Evolutionary conservation across 2,888 invertebrate genomes (phyloP).

Genomic region (Hirtodrosophila trivittata): DNA sequence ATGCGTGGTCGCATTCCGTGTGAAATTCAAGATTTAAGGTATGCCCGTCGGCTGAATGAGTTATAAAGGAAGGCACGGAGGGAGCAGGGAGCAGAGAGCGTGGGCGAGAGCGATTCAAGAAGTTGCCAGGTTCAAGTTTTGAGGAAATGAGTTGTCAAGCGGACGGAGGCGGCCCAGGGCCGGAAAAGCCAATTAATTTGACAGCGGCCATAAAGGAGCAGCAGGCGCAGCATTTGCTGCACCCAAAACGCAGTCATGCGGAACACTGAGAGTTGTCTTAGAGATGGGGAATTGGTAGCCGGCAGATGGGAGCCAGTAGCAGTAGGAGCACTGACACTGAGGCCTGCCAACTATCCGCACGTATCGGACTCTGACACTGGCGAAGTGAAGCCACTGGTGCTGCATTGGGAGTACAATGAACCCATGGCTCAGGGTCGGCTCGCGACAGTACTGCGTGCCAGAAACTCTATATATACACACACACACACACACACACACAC

Average conservation of each 20-base stretch:
- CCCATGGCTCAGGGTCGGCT: conserved; percentile 26
- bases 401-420: conserved; percentile 50
- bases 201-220: conserved; percentile 62
- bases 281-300: conserved; percentile 2
- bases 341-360: conserved; percentile 13
- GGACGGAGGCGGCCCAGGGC: conserved; percentile 25
- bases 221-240: conserved; percentile 31
- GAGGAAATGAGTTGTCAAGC: conserved; percentile 66
- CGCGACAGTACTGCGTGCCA: conserved; percentile 12
- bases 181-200: conserved; percentile 77
- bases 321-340: background rate
- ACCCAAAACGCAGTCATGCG: conserved; percentile 60
- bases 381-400: conserved; percentile 32
- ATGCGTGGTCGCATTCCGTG: conserved; percentile 35
- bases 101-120: background rate
- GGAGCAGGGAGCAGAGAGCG: background rate
- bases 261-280: conserved; percentile 39
- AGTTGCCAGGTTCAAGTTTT: conserved; percentile 13
- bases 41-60: background rate
- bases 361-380: conserved; percentile 33
- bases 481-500: background rate
- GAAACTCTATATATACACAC: conserved; percentile 1
- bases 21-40: conserved; percentile 16
- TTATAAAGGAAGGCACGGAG: too few species aligned
- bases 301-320: background rate